phyloP scores from a whole-genome alignment of 1,140 invertebrate genomes.

The Contarinia nasturtii region DNA sequence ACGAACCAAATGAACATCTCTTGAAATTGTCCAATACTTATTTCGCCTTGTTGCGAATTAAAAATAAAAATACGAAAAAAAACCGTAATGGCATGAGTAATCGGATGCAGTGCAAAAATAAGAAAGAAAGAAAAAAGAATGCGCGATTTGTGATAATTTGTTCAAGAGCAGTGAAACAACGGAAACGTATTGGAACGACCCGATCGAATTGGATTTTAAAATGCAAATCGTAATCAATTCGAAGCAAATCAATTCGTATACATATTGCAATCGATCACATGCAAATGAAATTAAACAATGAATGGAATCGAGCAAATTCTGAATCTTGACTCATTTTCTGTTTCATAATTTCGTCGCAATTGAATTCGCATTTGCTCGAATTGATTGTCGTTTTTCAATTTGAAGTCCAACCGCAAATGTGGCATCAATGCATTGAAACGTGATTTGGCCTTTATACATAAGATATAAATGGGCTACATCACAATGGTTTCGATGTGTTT shows the following conservation, averaged over 20 bases:
- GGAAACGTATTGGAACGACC: background rate
- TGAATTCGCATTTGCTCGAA: background rate
- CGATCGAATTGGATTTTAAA: conserved; percentile 1
- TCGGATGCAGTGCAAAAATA: background rate
- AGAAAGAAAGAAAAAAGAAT: background rate
- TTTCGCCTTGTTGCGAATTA: background rate
- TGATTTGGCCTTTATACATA: no score
- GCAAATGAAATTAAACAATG: no score
- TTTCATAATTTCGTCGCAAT: background rate
- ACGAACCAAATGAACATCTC: no score
- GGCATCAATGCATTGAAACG: background rate
- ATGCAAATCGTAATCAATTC: background rate
- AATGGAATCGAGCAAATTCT: no score
- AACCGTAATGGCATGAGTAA: background rate
- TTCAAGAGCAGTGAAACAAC: conserved; percentile 1
- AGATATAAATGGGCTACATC: background rate
- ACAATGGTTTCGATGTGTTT: background rate
- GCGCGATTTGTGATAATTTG: conserved; percentile 4
- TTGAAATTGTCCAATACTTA: no score
- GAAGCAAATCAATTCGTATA: no score
- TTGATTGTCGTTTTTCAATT: background rate
- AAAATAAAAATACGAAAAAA: background rate
- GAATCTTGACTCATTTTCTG: no score
- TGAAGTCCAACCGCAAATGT: no score
- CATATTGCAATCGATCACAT: no score